A percentile compares a stretch with the other conserved stretches of the same genome.
Conservation (phyloP, 2,888 invertebrate genomes). For the Lochmaea capreae region DNA sequence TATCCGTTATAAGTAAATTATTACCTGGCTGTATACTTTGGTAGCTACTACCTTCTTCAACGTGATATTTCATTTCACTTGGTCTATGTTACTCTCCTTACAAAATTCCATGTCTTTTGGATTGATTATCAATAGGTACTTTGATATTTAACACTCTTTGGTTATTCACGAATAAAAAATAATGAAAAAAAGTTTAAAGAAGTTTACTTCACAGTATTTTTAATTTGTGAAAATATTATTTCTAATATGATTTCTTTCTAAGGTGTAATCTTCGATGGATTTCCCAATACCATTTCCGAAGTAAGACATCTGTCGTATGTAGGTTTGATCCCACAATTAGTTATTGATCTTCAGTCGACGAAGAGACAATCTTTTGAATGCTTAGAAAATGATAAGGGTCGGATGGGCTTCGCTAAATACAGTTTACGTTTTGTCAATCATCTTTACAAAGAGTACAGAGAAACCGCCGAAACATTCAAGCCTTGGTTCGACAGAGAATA, state of each 20-base stretch:
- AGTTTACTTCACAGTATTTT: not conserved
- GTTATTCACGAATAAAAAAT: no score
- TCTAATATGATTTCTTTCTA: conserved; percentile 3
- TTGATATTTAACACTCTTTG: no score
- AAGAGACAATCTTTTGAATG: conserved; percentile 63
- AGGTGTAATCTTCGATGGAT: conserved; percentile 75
- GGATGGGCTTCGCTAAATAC: conserved; percentile 54
- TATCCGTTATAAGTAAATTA: no score
- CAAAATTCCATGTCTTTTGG: no score
- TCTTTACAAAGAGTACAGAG: conserved; percentile 66
- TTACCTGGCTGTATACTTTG: no score
- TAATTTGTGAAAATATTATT: conserved; percentile 1
- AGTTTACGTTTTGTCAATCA: conserved; percentile 62
- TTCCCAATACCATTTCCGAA: conserved; percentile 69
- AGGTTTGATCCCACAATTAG: conserved; percentile 71
- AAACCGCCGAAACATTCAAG: conserved; percentile 61
- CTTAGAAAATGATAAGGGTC: conserved; percentile 59
- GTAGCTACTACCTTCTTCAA: no score
- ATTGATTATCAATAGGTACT: no score
- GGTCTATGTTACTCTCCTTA: no score
- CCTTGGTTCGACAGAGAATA: conserved; percentile 69
- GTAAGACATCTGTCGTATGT: conserved; percentile 66
- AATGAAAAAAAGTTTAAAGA: no score
- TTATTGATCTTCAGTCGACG: conserved; percentile 68
- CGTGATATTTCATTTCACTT: no score